Conservation (phyloP, 2,888 invertebrate genomes). For the Xylota sylvarum region DNA sequence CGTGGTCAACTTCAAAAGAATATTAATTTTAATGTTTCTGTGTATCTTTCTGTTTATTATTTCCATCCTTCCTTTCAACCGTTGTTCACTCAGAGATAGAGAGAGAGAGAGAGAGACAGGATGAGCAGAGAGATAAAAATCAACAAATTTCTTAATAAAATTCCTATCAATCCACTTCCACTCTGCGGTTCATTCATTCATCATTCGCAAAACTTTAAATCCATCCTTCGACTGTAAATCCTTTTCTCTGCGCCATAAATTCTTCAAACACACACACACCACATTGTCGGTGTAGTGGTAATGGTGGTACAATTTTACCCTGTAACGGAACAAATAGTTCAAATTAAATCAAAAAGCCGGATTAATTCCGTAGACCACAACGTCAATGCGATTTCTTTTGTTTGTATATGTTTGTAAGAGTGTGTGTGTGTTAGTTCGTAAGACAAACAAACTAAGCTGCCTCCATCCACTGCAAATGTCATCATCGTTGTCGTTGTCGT, state of each 20-base stretch:
- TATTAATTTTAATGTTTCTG: slow-evolving; percentile 68
- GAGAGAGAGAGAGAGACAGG: neutral
- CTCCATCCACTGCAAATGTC: neutral
- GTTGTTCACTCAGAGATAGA: neutral
- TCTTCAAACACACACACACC: neutral
- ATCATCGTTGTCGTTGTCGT: slow-evolving; percentile 10
- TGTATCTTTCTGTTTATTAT: slow-evolving; percentile 62
- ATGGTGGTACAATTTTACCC: slow-evolving; percentile 4
- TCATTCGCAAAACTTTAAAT: slow-evolving; percentile 45
- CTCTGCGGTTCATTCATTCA: slow-evolving; percentile 64
- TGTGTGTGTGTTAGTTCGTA: slow-evolving; percentile 33
- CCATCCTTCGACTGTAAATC: slow-evolving; percentile 44
- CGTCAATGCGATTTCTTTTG: slow-evolving; percentile 60
- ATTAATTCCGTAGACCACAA: slow-evolving; percentile 63
- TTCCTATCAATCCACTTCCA: slow-evolving; percentile 71
- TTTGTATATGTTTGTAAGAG: neutral
- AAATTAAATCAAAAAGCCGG: slow-evolving; percentile 73
- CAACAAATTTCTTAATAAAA: slow-evolving; percentile 66
- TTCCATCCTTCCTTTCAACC: slow-evolving; percentile 18
- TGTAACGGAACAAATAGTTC: slow-evolving; percentile 68
- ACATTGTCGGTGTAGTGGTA: no score
- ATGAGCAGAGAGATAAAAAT: slow-evolving; percentile 29
- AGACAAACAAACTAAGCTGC: slow-evolving; percentile 43
- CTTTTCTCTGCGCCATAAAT: slow-evolving; percentile 18
- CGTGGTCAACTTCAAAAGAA: slow-evolving; percentile 53